Conservation (phyloP, 2,888 invertebrate genomes). For the Elegia similella region DNA sequence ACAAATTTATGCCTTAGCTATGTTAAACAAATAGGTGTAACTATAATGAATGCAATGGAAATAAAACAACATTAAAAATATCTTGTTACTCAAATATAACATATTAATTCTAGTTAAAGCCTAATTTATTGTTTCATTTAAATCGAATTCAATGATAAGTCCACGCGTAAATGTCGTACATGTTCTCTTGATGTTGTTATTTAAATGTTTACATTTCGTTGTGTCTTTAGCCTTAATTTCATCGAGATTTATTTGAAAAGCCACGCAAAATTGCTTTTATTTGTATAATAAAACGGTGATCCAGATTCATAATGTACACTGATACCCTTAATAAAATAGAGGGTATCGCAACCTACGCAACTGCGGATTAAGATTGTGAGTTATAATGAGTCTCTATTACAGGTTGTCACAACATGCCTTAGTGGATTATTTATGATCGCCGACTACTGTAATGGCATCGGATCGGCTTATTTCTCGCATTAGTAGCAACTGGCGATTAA, state of each 20-base stretch:
- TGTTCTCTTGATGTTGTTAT: no score
- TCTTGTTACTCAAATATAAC: neutral
- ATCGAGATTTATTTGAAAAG: no score
- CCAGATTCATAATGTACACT: neutral
- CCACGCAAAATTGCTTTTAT: no score
- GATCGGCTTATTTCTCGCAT: neutral
- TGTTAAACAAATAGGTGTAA: neutral
- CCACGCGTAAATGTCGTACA: no score
- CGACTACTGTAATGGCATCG: slow-evolving; percentile 3
- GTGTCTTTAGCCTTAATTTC: no score
- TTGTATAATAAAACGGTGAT: no score
- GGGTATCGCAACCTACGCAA: neutral
- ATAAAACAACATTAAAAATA: neutral
- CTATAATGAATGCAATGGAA: neutral
- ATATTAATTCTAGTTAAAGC: no score
- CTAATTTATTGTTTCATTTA: no score
- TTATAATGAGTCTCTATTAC: slow-evolving; percentile 1
- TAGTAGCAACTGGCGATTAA: neutral
- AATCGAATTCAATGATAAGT: no score
- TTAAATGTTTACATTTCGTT: no score
- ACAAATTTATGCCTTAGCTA: slow-evolving; percentile 20
- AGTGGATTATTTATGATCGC: slow-evolving; percentile 6
- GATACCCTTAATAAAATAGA: neutral
- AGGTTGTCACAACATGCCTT: slow-evolving; percentile 9
- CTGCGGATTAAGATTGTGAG: slow-evolving; percentile 4